Evolutionary conservation across 53 echinoderm and acorn worm genomes (phyloP).

Genomic region (Arbacia lixula): DNA sequence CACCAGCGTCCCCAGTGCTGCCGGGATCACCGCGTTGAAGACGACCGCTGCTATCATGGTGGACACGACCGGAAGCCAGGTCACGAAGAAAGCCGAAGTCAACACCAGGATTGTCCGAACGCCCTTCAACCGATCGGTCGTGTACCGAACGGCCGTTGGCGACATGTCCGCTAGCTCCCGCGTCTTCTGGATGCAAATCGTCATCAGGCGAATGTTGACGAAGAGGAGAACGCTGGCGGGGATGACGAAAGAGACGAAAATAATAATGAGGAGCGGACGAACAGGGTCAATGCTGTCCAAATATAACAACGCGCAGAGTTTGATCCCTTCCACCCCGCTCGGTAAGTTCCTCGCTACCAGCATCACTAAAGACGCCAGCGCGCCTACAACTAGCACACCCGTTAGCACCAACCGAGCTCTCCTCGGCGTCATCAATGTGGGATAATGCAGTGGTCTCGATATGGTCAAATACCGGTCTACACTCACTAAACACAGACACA

Average conservation of each 20-base stretch:
- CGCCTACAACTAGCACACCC: constrained; percentile 7
- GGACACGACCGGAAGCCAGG: constrained; percentile 28
- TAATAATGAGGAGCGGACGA: constrained; percentile 21
- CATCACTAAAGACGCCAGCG: constrained; percentile 24
- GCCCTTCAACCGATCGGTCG: constrained; percentile 39
- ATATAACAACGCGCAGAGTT: constrained; percentile 38
- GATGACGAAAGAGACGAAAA: constrained; percentile 27
- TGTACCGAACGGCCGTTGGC: constrained; percentile 50
- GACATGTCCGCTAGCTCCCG: constrained; percentile 55
- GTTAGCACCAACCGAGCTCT: constrained; percentile 8
- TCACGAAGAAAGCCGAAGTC: constrained; percentile 40
- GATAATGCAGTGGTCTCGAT: constrained; percentile 28
- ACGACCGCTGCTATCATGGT: constrained; percentile 32
- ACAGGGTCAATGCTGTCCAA: constrained; percentile 31
- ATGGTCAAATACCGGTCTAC: constrained; percentile 37
- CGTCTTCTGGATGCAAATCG: constrained; percentile 38
- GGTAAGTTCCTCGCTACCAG: constrained; percentile 38
- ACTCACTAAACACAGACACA: constrained; percentile 46
- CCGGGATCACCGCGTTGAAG: constrained; percentile 31
- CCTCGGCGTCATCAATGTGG: constrained; percentile 31
- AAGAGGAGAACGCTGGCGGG: constrained; percentile 30
- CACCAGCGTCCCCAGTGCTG: constrained; percentile 23
- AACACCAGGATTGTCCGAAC: constrained; percentile 53
- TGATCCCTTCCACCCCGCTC: background rate
- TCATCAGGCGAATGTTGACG: constrained; percentile 50